Conservation (phyloP, 2,888 invertebrate genomes). For the Sturmia bella region DNA sequence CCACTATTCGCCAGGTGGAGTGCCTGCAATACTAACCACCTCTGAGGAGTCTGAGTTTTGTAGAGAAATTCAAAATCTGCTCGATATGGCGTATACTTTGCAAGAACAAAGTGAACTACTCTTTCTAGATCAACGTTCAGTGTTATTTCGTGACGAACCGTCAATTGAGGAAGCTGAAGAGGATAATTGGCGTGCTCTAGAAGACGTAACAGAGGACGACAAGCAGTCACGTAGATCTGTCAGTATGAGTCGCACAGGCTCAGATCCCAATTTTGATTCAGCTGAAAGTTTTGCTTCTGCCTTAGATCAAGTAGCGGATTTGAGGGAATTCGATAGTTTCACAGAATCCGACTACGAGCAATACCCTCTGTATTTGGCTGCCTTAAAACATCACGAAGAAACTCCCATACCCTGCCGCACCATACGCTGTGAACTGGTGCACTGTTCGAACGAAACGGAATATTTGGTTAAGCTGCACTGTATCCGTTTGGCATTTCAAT, state of each 20-base stretch:
- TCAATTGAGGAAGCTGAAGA: slow-evolving; percentile 83
- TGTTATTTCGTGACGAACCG: slow-evolving; percentile 91
- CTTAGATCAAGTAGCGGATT: slow-evolving; percentile 94
- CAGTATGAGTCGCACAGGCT: slow-evolving; percentile 78
- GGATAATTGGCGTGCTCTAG: slow-evolving; percentile 72
- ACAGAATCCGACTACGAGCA: slow-evolving; percentile 90
- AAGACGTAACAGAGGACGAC: slow-evolving; percentile 74
- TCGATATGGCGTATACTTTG: slow-evolving; percentile 92
- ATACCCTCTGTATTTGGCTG: slow-evolving; percentile 92
- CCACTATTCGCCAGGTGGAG: slow-evolving; percentile 84
- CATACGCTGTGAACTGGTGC: slow-evolving; percentile 92
- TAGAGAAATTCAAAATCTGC: slow-evolving; percentile 89
- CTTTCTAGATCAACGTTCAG: slow-evolving; percentile 93
- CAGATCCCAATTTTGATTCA: slow-evolving; percentile 88
- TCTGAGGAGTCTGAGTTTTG: slow-evolving; percentile 93
- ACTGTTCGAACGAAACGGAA: slow-evolving; percentile 94
- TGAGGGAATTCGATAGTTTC: slow-evolving; percentile 94
- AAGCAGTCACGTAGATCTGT: slow-evolving; percentile 76
- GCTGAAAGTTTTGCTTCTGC: slow-evolving; percentile 98
- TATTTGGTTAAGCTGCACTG: slow-evolving; percentile 98
- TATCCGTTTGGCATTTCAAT: slow-evolving; percentile 92
- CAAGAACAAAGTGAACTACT: slow-evolving; percentile 94
- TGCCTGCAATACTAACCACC: slow-evolving; percentile 87
- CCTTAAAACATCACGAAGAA: slow-evolving; percentile 90
- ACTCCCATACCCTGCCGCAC: slow-evolving; percentile 83